Percentiles rank a stretch among this genome's conserved stretches.
Evolutionary conservation across 2,888 invertebrate species (phyloP).

Genomic region (Cactoblastis cactorum): DNA sequence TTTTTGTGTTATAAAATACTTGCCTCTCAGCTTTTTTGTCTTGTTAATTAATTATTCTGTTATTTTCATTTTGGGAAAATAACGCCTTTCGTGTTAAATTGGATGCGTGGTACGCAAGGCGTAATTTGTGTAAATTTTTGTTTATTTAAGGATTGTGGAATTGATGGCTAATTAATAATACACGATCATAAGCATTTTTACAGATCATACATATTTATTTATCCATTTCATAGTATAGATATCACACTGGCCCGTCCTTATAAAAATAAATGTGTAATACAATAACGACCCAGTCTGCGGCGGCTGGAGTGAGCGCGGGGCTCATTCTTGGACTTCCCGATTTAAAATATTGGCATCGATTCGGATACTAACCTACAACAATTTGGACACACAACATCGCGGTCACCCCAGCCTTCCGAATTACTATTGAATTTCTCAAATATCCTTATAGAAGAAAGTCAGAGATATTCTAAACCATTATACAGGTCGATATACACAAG

Average conservation of each 20-base stretch:
- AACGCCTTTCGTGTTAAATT: too few species aligned
- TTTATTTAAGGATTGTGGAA: constrained; percentile 12
- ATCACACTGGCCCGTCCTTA: constrained; percentile 80
- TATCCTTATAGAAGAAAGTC: constrained; percentile 68
- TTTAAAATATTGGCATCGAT: constrained; percentile 65
- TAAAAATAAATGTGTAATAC: constrained; percentile 78
- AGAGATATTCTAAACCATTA: constrained; percentile 75
- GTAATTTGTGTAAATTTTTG: too few species aligned
- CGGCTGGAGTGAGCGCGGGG: constrained; percentile 57
- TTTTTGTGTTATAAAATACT: background rate
- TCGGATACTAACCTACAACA: constrained; percentile 65
- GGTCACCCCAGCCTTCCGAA: constrained; percentile 49
- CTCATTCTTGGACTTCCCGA: constrained; percentile 30
- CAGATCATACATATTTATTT: constrained; percentile 80
- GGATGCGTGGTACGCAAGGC: too few species aligned
- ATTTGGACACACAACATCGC: constrained; percentile 66
- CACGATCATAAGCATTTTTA: constrained; percentile 65
- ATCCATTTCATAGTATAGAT: constrained; percentile 79
- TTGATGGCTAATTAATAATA: constrained; percentile 40
- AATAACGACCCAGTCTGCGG: constrained; percentile 66
- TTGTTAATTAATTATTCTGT: too few species aligned
- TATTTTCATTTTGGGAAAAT: too few species aligned
- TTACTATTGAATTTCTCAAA: constrained; percentile 58
- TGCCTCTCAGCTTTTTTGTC: background rate
- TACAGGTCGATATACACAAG: constrained; percentile 76